These are phyloP conservation scores for Scaptomyza polygonia DNA, from an alignment of 2,888 invertebrate genomes.

Conservation along the genomic window DNA sequence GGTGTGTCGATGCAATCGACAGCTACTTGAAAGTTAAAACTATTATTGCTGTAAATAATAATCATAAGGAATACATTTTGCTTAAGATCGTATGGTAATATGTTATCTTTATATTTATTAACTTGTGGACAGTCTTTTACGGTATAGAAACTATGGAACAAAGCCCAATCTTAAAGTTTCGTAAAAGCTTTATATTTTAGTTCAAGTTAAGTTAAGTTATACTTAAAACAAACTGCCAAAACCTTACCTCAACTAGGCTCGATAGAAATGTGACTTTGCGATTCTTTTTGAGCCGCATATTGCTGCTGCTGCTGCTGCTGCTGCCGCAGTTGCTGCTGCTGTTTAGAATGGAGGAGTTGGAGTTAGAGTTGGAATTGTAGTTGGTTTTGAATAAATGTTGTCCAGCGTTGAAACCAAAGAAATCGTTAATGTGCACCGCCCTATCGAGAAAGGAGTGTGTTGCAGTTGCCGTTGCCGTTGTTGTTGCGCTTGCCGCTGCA, in stretches of 20 bases:
- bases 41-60: neutral
- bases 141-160: too few relatives aligned
- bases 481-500: constrained; percentile 60
- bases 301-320: constrained; percentile 49
- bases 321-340: constrained; percentile 39
- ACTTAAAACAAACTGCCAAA: constrained; percentile 1
- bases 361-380: constrained; percentile 35
- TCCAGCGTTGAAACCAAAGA: constrained; percentile 76
- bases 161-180: too few relatives aligned
- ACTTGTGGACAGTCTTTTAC: too few relatives aligned
- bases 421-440: constrained; percentile 72
- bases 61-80: neutral
- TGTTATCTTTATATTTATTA: neutral
- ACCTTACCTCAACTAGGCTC: constrained; percentile 84
- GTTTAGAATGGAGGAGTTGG: constrained; percentile 41
- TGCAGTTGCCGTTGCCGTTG: constrained; percentile 66
- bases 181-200: too few relatives aligned
- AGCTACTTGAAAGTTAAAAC: neutral
- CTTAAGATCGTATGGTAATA: neutral
- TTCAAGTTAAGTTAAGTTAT: too few relatives aligned
- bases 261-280: constrained; percentile 84
- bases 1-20: constrained; percentile 5
- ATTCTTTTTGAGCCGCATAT: constrained; percentile 84
- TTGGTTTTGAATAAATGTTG: constrained; percentile 68
- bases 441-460: constrained; percentile 73